Percentiles rank a stretch among this genome's conserved stretches.
phyloP scores from a whole-genome alignment of 1,140 invertebrate genomes.

The Heliconius eleuchia region DNA sequence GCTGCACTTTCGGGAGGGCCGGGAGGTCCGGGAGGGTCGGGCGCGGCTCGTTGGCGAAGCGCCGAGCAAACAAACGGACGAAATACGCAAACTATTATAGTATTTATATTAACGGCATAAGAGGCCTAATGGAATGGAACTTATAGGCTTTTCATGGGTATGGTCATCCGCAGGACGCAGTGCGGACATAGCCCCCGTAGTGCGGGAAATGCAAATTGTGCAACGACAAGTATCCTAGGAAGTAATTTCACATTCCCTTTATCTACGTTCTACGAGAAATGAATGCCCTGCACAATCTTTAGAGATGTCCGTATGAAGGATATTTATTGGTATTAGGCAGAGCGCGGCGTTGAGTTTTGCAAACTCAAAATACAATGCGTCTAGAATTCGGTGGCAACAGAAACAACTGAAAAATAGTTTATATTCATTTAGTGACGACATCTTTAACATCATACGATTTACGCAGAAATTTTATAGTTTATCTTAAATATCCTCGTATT shows the following conservation, averaged over 20 bases:
- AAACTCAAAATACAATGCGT: no score
- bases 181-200: conserved; percentile 32
- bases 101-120: conserved; percentile 10
- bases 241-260: background rate
- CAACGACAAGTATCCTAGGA: background rate
- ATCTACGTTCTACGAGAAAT: background rate
- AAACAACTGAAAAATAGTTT: no score
- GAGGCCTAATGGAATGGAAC: conserved; percentile 3
- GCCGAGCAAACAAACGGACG: background rate
- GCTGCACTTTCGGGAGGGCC: background rate
- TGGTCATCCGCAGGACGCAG: conserved; percentile 28
- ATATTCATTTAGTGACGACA: background rate
- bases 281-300: background rate
- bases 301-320: background rate
- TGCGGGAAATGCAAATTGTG: conserved; percentile 33
- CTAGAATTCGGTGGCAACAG: no score
- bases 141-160: background rate
- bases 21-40: background rate
- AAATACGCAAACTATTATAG: conserved; percentile 16
- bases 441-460: background rate
- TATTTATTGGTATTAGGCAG: no score
- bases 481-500: background rate
- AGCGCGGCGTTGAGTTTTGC: no score
- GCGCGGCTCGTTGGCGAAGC: conserved; percentile 15
- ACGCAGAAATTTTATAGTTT: background rate